Evolutionary conservation across 2,113 vertebrate species (phyloP).

Genomic region (Alethe diademata): DNA sequence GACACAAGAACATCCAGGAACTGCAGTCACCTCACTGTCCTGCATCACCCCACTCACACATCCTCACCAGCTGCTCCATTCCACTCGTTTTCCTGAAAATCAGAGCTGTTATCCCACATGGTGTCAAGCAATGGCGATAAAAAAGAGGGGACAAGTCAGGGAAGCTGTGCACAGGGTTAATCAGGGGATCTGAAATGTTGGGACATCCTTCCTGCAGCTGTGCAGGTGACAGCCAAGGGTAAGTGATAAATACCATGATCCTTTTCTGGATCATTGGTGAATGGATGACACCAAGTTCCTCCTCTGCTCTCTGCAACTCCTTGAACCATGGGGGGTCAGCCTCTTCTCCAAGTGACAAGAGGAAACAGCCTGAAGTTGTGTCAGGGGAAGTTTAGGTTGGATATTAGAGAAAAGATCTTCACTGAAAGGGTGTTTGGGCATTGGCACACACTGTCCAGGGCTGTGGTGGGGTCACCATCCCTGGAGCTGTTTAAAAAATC

Average conservation of each 20-base stretch:
- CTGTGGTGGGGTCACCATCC: not conserved
- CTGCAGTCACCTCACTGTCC: not conserved
- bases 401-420: not conserved
- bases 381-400: not conserved
- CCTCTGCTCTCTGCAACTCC: not conserved
- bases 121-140: not conserved
- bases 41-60: rapidly evolving
- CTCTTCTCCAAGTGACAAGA: not conserved
- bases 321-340: not conserved
- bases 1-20: not conserved
- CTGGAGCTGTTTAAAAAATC: not conserved
- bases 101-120: not conserved
- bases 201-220: not conserved
- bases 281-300: not conserved
- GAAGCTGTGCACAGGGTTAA: not conserved
- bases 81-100: not conserved
- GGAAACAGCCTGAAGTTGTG: not conserved
- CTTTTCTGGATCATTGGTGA: not conserved
- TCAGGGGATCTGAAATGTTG: too few relatives aligned
- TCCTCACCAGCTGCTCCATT: not conserved
- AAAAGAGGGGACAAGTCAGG: not conserved
- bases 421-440: not conserved
- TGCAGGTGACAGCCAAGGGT: not conserved
- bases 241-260: rapidly evolving
- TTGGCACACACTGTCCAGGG: rapidly evolving